Percentiles rank a stretch among this genome's conserved stretches.
phyloP scores from a whole-genome alignment of 2,888 invertebrate genomes.

The Ditylenchus weischeri region DNA sequence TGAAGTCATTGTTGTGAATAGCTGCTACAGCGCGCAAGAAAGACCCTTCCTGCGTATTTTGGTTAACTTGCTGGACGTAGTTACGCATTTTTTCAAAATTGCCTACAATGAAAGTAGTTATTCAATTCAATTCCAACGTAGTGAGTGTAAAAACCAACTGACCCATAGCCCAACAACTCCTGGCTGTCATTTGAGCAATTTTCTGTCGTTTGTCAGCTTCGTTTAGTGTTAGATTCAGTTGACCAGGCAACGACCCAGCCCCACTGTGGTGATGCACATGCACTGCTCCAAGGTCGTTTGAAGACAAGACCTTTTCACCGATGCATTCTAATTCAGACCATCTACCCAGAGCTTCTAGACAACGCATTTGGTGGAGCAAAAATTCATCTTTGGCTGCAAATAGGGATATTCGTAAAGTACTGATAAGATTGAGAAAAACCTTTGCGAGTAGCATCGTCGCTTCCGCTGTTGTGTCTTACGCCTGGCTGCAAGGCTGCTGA shows the following conservation, averaged over 20 bases:
- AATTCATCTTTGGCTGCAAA: constrained; percentile 65
- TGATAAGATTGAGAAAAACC: neutral
- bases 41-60: constrained; percentile 89
- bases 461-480: too few species aligned
- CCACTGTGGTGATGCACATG: constrained; percentile 5
- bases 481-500: neutral
- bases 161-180: constrained; percentile 89
- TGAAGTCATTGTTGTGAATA: constrained; percentile 69
- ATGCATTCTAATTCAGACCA: constrained; percentile 67
- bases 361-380: constrained; percentile 86
- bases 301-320: constrained; percentile 29
- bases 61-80: constrained; percentile 75
- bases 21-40: constrained; percentile 90
- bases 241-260: constrained; percentile 6
- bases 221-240: constrained; percentile 47
- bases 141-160: constrained; percentile 19
- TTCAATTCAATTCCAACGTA: too few species aligned
- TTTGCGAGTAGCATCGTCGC: neutral
- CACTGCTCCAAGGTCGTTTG: constrained; percentile 14
- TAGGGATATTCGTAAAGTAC: neutral
- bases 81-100: constrained; percentile 91
- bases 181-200: constrained; percentile 82
- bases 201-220: constrained; percentile 55
- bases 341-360: constrained; percentile 91
- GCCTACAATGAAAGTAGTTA: constrained; percentile 59